phyloP scores from a whole-genome alignment of 2,113 vertebrate genomes.

The Cygnus buccinator region DNA sequence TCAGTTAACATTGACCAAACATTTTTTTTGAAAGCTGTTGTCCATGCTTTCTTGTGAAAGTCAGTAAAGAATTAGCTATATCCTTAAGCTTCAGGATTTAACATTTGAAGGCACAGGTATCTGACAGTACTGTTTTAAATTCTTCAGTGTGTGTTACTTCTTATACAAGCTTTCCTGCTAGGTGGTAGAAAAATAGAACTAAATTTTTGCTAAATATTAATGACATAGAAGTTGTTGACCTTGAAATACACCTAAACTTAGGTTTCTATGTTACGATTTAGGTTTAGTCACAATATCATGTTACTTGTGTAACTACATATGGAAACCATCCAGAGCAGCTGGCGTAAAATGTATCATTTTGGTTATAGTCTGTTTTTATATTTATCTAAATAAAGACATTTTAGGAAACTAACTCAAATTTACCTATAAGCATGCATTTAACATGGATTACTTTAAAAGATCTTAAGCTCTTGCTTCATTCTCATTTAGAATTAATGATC shows the following conservation, averaged over 20 bases:
- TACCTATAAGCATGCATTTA: background rate
- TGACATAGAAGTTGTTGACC: background rate
- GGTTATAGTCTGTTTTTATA: background rate
- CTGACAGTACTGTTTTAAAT: background rate
- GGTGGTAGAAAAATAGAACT: background rate
- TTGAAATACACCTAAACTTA: background rate
- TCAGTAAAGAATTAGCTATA: background rate
- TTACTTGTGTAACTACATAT: background rate
- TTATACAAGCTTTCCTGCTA: rapidly evolving
- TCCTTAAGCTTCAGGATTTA: background rate
- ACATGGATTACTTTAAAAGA: background rate
- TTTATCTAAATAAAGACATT: background rate
- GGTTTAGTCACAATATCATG: background rate
- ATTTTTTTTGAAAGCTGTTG: background rate
- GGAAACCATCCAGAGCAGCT: background rate
- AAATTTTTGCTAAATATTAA: background rate
- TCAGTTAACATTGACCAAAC: background rate
- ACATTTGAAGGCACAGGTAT: background rate
- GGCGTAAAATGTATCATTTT: background rate
- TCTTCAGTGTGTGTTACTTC: background rate
- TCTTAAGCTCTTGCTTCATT: background rate
- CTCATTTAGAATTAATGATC: background rate
- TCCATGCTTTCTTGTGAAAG: background rate
- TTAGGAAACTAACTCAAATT: background rate
- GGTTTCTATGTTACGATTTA: background rate